Conservation (phyloP, 2,113 vertebrate species). For the Bubo blakistoni region DNA sequence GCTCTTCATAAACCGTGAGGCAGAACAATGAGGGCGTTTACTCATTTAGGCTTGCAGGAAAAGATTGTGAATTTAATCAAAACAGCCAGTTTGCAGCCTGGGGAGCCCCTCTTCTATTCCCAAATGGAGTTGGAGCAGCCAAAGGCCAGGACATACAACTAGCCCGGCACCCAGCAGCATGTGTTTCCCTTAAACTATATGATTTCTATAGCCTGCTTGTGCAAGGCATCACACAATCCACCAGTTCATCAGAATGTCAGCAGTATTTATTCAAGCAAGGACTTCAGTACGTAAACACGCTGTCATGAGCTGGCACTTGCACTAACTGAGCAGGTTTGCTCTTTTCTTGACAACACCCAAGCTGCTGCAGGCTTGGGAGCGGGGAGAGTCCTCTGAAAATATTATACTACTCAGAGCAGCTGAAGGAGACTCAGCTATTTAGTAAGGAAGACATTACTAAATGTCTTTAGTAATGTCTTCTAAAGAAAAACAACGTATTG, state of each 20-base stretch:
- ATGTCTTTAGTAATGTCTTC: too few relatives aligned
- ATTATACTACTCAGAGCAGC: not conserved
- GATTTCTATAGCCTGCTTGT: not conserved
- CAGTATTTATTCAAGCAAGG: not conserved
- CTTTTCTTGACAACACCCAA: not conserved
- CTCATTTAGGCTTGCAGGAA: not conserved
- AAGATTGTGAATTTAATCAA: not conserved
- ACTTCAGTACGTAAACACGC: not conserved
- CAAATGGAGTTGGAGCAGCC: not conserved
- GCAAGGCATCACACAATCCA: not conserved
- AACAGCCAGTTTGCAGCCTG: not conserved
- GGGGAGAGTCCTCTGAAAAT: not conserved
- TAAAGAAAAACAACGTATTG: not conserved
- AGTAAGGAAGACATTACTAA: not conserved
- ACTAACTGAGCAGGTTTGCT: not conserved
- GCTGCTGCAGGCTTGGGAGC: not conserved
- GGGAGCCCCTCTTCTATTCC: not conserved
- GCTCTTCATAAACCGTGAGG: fast-evolving
- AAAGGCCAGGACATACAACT: fast-evolving
- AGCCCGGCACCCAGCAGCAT: fast-evolving
- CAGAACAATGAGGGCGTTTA: not conserved
- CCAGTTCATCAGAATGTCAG: not conserved
- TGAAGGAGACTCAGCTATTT: not conserved
- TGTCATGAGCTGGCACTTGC: not conserved
- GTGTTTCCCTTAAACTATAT: fast-evolving